Evolutionary conservation across 1,140 invertebrate species (phyloP), one percentile per base, ranked within the genome.

Genomic region (Pogonomyrmex californicus): DNA sequence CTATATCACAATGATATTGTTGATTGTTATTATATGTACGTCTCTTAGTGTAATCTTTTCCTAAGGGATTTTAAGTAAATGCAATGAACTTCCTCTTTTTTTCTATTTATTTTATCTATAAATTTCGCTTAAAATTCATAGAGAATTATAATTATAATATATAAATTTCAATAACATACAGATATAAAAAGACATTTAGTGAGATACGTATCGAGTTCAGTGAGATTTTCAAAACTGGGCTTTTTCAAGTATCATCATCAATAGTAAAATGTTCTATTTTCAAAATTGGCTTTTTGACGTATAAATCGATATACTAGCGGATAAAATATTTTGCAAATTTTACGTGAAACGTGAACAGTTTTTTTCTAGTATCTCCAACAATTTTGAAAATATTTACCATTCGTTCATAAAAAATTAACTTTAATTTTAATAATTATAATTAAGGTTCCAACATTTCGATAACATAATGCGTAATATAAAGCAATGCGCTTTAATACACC

Each of bases 261-360:
- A 62, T 75, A 75, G 75, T 62, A 75, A 3, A 23, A 30, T 44
- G 14, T 51, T 60, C 75, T 38, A 5, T 12, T 41, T 12, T 4
- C 6, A 75, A 83, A 83, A 73, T 83, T 83, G 56, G 47, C 23
- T 73, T 63, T 75, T 75, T 60, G 36, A 54, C 44, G 14, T 41
- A 51, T 38, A 56, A 36, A 75, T 60, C 36, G 41, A 58, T 71
- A 58, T 56, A 4, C 1, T 12, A 47, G 1, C n/a, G n/a, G 10
- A 73, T 17, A 47, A 60, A 60, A 83, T 83, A 83, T 47, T 75
- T 75, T 83, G 7, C 71, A 60, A 47, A 17, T 9, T 41, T 30
- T 41, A 30, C 63, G 62, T n/a, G 0, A 60, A 82, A 62, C 30
- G 33, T 14, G 4, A 73, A 49, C 10, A 30, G 23, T 23, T 3